These are phyloP conservation scores for Poeciliopsis occidentalis DNA, from an alignment of 2,113 vertebrate species.

Conservation along the genomic window DNA sequence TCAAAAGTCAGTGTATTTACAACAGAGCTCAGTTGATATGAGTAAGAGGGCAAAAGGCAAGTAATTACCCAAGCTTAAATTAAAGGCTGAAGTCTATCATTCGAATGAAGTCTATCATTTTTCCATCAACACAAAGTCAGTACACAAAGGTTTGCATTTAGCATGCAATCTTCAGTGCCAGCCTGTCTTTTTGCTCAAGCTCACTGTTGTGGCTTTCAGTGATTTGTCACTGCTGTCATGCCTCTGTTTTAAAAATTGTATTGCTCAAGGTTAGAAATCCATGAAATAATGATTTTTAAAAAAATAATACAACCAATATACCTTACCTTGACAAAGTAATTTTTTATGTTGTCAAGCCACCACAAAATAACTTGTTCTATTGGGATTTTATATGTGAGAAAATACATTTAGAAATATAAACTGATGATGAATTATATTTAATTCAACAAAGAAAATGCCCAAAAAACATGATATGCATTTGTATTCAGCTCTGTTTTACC, in stretches of 20 bases:
- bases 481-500: background rate
- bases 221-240: conserved; percentile 17
- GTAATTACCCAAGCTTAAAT: conserved; percentile 72
- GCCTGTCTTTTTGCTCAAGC: conserved; percentile 15
- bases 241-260: background rate
- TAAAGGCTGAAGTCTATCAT: conserved; percentile 47
- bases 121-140: conserved; percentile 53
- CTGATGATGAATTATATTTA: background rate
- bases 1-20: conserved; percentile 63
- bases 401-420: background rate
- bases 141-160: conserved; percentile 52
- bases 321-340: background rate
- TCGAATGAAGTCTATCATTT: conserved; percentile 74
- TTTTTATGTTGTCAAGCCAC: background rate
- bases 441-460: background rate
- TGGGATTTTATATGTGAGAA: background rate
- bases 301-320: background rate
- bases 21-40: conserved; percentile 62
- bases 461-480: background rate
- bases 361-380: background rate
- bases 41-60: conserved; percentile 64
- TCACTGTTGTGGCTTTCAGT: conserved; percentile 11
- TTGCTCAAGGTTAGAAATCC: background rate
- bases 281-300: background rate
- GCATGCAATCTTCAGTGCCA: conserved; percentile 44